Percentiles rank a stretch among this genome's conserved stretches.
phyloP scores from a whole-genome alignment of 2,797 vertebrate species.

The Micromesistius poutassou region DNA sequence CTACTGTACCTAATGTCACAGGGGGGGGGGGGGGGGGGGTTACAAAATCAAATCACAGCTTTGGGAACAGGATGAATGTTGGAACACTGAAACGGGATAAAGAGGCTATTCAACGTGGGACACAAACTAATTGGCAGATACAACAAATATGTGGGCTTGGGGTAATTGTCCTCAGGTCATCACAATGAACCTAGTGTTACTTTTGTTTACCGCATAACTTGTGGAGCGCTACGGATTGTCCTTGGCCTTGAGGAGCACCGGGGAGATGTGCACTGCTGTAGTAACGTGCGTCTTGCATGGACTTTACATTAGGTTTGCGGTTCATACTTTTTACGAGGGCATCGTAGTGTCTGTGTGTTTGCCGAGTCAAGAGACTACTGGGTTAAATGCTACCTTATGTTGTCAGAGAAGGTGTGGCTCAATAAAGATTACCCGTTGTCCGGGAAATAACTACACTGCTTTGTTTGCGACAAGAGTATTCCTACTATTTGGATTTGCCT shows the following conservation, averaged over 20 bases:
- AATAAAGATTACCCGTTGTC: background rate
- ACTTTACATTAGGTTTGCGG: background rate
- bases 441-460: background rate
- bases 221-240: background rate
- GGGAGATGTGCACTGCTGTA: background rate
- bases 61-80: conserved; percentile 1
- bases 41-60: conserved; percentile 5
- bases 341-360: background rate
- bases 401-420: background rate
- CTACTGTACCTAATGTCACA: background rate
- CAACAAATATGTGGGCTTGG: background rate
- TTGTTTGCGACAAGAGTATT: background rate
- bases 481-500: background rate
- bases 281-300: background rate
- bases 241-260: background rate
- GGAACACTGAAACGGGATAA: conserved; percentile 1
- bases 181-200: background rate
- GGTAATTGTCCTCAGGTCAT: background rate
- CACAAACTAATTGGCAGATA: background rate
- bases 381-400: background rate
- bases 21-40: background rate
- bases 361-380: background rate
- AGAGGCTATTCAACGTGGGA: conserved; percentile 14
- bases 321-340: background rate
- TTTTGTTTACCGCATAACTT: background rate